phyloP scores from a whole-genome alignment of 2,797 vertebrate genomes.

The Poecilia wingei region DNA sequence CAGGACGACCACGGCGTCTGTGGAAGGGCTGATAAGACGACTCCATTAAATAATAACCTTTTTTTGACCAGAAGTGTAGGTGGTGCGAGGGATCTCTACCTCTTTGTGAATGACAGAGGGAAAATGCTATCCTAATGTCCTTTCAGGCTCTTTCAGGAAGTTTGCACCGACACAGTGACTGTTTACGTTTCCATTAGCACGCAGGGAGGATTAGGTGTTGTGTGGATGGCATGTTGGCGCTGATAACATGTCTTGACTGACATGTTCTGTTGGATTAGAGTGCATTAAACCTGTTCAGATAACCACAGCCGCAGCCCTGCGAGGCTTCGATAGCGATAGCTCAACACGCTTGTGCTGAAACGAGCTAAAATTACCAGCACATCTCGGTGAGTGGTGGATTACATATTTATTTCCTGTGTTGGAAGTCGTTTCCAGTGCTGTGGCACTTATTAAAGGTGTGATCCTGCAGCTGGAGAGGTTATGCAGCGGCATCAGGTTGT shows the following conservation, averaged over 20 bases:
- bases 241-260: slow-evolving; percentile 62
- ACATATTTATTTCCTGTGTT: slow-evolving; percentile 34
- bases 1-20: slow-evolving; percentile 63
- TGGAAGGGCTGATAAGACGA: slow-evolving; percentile 63
- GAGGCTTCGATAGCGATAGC: neutral
- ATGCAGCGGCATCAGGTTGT: neutral
- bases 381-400: slow-evolving; percentile 9
- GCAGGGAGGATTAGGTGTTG: slow-evolving; percentile 63
- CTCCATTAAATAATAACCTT: slow-evolving; percentile 66
- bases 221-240: slow-evolving; percentile 53
- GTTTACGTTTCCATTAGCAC: slow-evolving; percentile 62
- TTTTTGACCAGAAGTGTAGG: slow-evolving; percentile 45
- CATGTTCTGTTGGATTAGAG: slow-evolving; percentile 58
- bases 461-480: slow-evolving; percentile 25
- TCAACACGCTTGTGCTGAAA: neutral
- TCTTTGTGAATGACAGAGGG: slow-evolving; percentile 5
- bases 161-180: slow-evolving; percentile 33
- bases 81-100: slow-evolving; percentile 11
- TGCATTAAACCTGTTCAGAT: slow-evolving; percentile 35
- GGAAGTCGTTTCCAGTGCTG: slow-evolving; percentile 23
- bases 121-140: slow-evolving; percentile 51
- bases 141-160: slow-evolving; percentile 47
- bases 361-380: slow-evolving; percentile 16
- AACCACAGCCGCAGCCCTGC: slow-evolving; percentile 29
- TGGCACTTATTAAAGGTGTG: slow-evolving; percentile 6